Conservation (phyloP, 2,113 vertebrate species). For the Passer montanus region DNA sequence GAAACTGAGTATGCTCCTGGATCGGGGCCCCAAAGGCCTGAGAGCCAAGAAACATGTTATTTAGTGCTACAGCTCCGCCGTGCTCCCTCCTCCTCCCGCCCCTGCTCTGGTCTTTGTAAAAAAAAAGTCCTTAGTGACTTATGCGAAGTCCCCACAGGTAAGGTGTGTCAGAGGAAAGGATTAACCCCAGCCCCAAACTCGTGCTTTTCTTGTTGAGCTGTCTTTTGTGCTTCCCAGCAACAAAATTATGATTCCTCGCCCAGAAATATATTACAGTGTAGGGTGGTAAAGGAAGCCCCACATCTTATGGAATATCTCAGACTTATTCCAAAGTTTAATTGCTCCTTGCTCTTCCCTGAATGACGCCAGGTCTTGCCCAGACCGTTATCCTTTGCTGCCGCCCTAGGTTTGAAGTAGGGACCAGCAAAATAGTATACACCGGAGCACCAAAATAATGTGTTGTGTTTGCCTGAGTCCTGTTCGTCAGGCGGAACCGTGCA, state of each 20-base stretch:
- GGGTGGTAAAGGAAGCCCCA: neutral
- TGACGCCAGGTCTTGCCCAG: neutral
- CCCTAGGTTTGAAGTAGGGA: neutral
- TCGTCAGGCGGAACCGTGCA: neutral
- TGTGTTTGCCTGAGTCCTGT: neutral
- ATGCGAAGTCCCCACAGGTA: neutral
- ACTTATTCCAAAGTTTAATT: neutral
- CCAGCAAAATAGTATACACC: neutral
- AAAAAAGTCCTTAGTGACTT: neutral
- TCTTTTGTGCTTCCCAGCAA: neutral
- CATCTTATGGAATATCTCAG: neutral
- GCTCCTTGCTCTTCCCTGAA: neutral
- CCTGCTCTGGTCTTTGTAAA: neutral
- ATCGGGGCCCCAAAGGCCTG: neutral
- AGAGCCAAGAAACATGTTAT: neutral
- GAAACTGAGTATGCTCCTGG: neutral
- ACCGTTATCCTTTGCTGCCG: neutral
- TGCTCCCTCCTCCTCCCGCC: neutral
- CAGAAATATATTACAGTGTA: neutral
- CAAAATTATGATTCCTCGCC: neutral
- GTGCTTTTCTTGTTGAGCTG: neutral
- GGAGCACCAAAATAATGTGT: neutral
- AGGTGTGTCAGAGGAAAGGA: neutral
- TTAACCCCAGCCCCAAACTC: neutral
- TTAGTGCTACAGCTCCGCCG: neutral